Evolutionary conservation across 2,113 vertebrate genomes (phyloP).

Genomic region (Solenodon paradoxus): DNA sequence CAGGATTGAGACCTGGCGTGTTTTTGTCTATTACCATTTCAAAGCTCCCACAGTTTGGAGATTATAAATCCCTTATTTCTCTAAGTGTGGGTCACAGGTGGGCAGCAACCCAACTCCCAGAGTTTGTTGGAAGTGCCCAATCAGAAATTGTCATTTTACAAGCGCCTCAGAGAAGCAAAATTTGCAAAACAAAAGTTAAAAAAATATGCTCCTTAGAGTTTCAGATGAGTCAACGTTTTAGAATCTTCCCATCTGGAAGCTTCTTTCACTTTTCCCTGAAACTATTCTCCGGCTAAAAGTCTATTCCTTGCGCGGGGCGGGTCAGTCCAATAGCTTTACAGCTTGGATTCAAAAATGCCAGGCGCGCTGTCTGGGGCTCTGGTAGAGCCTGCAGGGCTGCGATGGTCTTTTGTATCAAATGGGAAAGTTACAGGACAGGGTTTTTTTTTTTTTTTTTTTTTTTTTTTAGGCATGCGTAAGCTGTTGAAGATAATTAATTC

Average conservation of each 20-base stretch:
- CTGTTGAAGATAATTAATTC: not conserved
- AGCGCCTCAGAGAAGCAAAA: not conserved
- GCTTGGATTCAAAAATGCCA: not conserved
- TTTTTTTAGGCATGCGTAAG: not conserved
- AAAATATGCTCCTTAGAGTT: not conserved
- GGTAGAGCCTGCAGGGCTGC: not conserved
- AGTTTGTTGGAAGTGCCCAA: not conserved
- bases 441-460: no score
- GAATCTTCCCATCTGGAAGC: not conserved
- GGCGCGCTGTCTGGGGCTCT: not conserved
- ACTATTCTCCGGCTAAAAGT: not conserved
- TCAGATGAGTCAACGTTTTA: not conserved
- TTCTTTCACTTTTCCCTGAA: not conserved
- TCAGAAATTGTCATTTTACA: not conserved
- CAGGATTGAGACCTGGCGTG: not conserved
- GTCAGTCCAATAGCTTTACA: no score
- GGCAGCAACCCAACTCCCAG: rapidly evolving
- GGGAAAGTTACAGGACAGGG: not conserved
- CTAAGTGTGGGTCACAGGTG: not conserved
- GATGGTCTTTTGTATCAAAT: not conserved
- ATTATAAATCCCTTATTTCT: not conserved
- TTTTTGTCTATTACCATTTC: not conserved
- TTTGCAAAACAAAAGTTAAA: not conserved
- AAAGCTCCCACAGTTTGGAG: not conserved
- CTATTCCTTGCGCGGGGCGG: not conserved